Evolutionary conservation across 2,888 invertebrate species (phyloP).

Genomic region (Drosophila vallismaia): DNA sequence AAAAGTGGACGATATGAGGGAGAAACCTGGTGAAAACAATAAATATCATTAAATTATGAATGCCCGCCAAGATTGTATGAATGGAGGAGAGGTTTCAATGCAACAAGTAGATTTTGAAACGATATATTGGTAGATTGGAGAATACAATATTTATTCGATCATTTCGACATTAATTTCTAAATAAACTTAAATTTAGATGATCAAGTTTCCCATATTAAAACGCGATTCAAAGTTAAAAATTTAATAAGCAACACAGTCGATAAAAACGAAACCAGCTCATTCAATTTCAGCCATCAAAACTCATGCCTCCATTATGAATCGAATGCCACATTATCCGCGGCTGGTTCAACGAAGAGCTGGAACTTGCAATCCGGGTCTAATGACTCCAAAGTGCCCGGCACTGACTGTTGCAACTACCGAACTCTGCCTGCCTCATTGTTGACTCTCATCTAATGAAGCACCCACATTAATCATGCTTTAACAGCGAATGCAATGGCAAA

Average conservation of each 20-base stretch:
- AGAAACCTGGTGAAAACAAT: constrained; percentile 47
- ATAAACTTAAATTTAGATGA: too few species aligned
- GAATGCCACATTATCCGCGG: constrained; percentile 12
- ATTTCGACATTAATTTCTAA: too few species aligned
- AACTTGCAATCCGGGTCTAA: constrained; percentile 37
- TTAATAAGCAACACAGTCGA: neutral
- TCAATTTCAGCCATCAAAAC: neutral
- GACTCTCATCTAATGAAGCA: constrained; percentile 55
- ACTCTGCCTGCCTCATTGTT: constrained; percentile 46
- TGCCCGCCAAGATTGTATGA: constrained; percentile 36
- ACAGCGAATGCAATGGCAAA: constrained; percentile 56
- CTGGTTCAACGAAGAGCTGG: constrained; percentile 31
- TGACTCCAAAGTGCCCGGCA: constrained; percentile 45
- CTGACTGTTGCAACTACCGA: constrained; percentile 57
- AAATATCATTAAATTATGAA: constrained; percentile 63
- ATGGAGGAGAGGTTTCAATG: constrained; percentile 19
- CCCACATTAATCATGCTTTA: constrained; percentile 74
- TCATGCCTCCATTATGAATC: constrained; percentile 12
- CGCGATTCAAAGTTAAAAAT: too few species aligned
- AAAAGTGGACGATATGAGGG: neutral
- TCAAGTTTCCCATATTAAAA: too few species aligned
- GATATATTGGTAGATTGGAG: too few species aligned
- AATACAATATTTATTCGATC: too few species aligned
- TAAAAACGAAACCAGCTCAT: neutral
- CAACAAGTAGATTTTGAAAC: constrained; percentile 33